phyloP scores from a whole-genome alignment of 2,888 invertebrate species.

The Parapristionchus giblindavisi region DNA sequence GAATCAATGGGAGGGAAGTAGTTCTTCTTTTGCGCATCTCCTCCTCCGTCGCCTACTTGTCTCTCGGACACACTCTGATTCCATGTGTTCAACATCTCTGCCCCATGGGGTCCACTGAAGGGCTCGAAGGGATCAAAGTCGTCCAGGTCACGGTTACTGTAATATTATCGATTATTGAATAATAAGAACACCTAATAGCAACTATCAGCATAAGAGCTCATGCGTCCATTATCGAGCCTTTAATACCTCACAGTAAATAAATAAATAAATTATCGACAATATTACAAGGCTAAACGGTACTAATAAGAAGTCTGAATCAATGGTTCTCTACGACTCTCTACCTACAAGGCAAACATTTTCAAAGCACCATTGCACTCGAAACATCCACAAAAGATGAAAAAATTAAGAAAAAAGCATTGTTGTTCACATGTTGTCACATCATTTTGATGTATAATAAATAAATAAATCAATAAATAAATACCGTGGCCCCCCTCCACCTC shows the following conservation, averaged over 20 bases:
- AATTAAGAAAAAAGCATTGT: no score
- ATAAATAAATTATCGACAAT: no score
- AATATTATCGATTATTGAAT: background rate
- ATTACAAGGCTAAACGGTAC: no score
- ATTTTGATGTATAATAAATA: background rate
- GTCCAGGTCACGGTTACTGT: slow-evolving; percentile 31
- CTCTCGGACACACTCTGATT: slow-evolving; percentile 15
- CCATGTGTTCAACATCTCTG: slow-evolving; percentile 4
- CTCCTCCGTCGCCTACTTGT: background rate
- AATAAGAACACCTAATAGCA: background rate
- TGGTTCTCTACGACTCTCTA: no score
- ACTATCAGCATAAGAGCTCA: background rate
- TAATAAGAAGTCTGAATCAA: no score
- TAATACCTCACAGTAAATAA: no score
- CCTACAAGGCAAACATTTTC: no score
- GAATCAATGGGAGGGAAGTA: slow-evolving; percentile 28
- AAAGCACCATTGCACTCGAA: no score
- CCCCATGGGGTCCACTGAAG: slow-evolving; percentile 46
- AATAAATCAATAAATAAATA: background rate
- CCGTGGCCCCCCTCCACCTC: slow-evolving; percentile 40
- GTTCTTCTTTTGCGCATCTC: slow-evolving; percentile 1
- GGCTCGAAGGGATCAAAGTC: slow-evolving; percentile 60
- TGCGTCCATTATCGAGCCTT: background rate
- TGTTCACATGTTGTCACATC: no score
- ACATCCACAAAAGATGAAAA: no score